Base-by-base conservation (phyloP, 2,888 invertebrate genomes). In the Nipponacmea schrenckii region DNA sequence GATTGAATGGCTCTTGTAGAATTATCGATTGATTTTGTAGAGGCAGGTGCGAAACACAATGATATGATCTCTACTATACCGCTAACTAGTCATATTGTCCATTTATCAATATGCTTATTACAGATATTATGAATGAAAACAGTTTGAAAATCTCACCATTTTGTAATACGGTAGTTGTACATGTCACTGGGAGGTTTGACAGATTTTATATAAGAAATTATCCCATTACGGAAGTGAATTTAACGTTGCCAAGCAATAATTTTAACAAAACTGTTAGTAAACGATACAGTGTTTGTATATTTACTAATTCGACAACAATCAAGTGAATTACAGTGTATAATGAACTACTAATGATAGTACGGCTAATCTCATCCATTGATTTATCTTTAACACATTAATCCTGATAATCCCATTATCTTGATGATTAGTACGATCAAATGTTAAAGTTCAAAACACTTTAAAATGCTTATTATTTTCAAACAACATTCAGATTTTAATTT, bases 91-190 rank as follows among this genome's bases (percentile, higher is more conserved):
- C 20, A 24, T 56, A 56, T 56, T 56, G 56, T 56, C 24, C 20
- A 56, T 39, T 31, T 56, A 56, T 24, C 56, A 24, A 56, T 10
- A 24, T 56, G 56, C 56, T 56, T 56, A 56, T 56, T 24, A 56
- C 56, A 24, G 24, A 14, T 56, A 56, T 24, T 24, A 12, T 24
- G 24, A 56, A 4, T 24, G 12, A 24, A 24, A 56, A 56, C 56
- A 56, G 56, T 56, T 56, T 3, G 20, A 56, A 56, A 56, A 56
- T 56, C 56, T 56, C 56, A 56, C 56, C 56, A 56, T 56, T 24
- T 24, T 24, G 56, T 56, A 15, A 56, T 56, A 24, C n/a, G 56
- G 24, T 0, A 56, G 56, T 56, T 24, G 20, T 14, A 20, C 10
- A 24, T 56, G 56, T 56, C 56, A 56, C 14, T 24, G 20, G 56